phyloP scores from a whole-genome alignment of 2,888 invertebrate genomes.

The Coleophora flavipennella region DNA sequence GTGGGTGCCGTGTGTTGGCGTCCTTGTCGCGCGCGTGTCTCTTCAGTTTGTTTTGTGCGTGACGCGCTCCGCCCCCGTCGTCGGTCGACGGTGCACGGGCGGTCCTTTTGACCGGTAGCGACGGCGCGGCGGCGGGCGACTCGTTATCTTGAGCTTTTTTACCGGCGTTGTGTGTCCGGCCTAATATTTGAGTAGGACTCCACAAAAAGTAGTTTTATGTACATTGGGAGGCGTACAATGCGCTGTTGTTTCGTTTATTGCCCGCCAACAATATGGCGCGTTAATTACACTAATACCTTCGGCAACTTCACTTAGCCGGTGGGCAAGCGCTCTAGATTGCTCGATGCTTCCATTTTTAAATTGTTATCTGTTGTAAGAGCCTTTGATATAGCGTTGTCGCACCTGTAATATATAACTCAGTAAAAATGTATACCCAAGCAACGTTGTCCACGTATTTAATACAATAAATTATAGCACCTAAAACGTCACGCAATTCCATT shows the following conservation, averaged over 20 bases:
- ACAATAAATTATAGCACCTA: constrained; percentile 1
- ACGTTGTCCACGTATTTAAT: constrained; percentile 7
- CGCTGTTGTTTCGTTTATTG: constrained; percentile 42
- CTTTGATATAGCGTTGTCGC: too few relatives aligned
- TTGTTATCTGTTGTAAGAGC: too few relatives aligned
- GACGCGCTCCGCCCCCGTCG: constrained; percentile 68
- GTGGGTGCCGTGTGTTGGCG: constrained; percentile 17
- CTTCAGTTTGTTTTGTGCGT: constrained; percentile 65
- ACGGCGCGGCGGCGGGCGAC: constrained; percentile 37
- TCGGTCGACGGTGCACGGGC: constrained; percentile 23
- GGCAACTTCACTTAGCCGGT: too few relatives aligned
- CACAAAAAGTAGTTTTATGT: constrained; percentile 49
- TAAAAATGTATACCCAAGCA: too few relatives aligned
- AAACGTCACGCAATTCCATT: constrained; percentile 16
- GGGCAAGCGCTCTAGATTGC: too few relatives aligned
- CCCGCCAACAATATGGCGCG: constrained; percentile 23
- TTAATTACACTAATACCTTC: constrained; percentile 20
- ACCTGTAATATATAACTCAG: too few relatives aligned
- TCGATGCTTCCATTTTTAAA: too few relatives aligned
- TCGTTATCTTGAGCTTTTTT: constrained; percentile 58
- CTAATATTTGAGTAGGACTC: constrained; percentile 63
- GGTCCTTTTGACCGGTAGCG: constrained; percentile 4
- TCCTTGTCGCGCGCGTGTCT: constrained; percentile 47
- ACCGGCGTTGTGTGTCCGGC: constrained; percentile 53
- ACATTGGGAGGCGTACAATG: constrained; percentile 41